Evolutionary conservation across 1,140 invertebrate genomes (phyloP), one percentile per base, ranked within the genome.

Genomic region (Andrena cerasifolii): DNA sequence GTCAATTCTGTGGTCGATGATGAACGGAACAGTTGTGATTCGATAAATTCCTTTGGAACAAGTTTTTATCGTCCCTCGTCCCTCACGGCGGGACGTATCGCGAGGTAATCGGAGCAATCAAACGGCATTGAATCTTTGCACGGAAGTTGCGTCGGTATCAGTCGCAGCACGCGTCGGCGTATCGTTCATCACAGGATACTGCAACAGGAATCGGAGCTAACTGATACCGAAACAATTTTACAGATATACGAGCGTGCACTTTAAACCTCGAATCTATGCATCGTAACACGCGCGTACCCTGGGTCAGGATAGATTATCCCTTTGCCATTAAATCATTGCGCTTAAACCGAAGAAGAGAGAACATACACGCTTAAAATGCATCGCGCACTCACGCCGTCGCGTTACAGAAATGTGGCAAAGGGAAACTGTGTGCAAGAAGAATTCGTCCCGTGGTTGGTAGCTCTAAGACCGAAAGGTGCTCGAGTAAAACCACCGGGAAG

Each of bases 211-310:
- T 63, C 33, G 58, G 28, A 63, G 62, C 58, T 28, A 62, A 40
- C 70, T n/a, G 62, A 49, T 58, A 68, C 45, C 33, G 36, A 75
- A 56, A 58, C 73, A 68, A 68, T 75, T 75, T 75, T 24, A 67
- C 31, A 12, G 72, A 56, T 56, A 56, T 49, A 53, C 2, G 59
- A 36, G 6, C 59, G 3, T 49, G 47, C 47, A 36, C 24, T 67
- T 33, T 24, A 33, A 45, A 67, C 14, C 24, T 58, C 24, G 36
- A 33, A 66, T 36, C 51, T 26, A 33, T 45, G 43, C 16, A 10
- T 21, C 21, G 45, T 16, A 51, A 51, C 43, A 1, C 28, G 31
- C 18, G 4, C 7, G 12, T 31, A 8, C 7, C 31, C 36, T 53
- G 24, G 12, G 24, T 3, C 0, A 18, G 21, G 28, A 28, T 53